Evolutionary conservation across 2,888 invertebrate species (phyloP).

Genomic region (Oscheius onirici): DNA sequence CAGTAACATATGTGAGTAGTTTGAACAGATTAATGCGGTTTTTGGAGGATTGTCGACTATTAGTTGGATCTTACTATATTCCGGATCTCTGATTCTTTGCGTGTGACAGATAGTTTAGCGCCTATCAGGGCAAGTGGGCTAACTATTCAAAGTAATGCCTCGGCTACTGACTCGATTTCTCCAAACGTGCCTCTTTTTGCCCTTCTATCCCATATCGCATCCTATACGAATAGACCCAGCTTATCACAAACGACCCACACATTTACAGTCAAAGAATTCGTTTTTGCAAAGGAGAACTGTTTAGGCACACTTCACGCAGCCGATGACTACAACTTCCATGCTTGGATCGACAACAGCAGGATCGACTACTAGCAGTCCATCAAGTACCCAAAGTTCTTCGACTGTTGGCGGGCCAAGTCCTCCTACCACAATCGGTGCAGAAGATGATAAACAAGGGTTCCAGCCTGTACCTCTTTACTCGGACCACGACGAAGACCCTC

Average conservation of each 20-base stretch:
- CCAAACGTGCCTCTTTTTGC: too few relatives aligned
- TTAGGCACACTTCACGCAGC: not conserved
- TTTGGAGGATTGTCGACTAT: not conserved
- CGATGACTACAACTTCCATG: not conserved
- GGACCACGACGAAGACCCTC: slow-evolving; percentile 11
- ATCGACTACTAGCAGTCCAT: not conserved
- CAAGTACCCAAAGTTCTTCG: not conserved
- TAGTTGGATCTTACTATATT: too few relatives aligned
- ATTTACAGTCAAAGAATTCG: not conserved
- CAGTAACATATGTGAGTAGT: not conserved
- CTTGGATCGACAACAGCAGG: not conserved
- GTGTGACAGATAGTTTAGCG: too few relatives aligned
- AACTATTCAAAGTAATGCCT: too few relatives aligned
- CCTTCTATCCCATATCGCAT: too few relatives aligned
- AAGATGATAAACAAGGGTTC: not conserved
- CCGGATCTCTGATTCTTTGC: too few relatives aligned
- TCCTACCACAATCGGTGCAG: not conserved
- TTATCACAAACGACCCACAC: not conserved
- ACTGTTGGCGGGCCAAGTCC: not conserved
- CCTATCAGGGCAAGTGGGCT: too few relatives aligned
- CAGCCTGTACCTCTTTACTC: slow-evolving; percentile 6
- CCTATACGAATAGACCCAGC: not conserved
- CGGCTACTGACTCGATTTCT: too few relatives aligned
- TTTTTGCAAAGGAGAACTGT: not conserved
- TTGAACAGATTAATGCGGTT: too few relatives aligned